Evolutionary conservation across 2,797 vertebrate species (phyloP).

Genomic region (Melanotaenia boesemani): DNA sequence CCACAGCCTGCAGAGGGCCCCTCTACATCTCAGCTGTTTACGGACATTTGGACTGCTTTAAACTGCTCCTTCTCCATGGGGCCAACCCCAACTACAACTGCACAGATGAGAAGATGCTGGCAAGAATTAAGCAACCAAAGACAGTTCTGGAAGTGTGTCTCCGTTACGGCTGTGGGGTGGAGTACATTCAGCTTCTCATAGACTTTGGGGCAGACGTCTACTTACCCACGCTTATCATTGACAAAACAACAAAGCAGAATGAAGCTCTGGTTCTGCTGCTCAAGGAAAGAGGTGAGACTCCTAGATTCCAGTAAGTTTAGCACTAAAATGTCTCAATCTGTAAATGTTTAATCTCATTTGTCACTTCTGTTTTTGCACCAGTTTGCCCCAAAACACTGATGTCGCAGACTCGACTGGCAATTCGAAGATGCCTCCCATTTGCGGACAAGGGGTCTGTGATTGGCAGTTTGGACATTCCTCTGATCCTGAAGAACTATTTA

Average conservation of each 20-base stretch:
- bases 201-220: slow-evolving; percentile 95
- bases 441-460: slow-evolving; percentile 67
- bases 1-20: slow-evolving; percentile 88
- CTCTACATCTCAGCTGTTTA: slow-evolving; percentile 92
- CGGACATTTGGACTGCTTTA: slow-evolving; percentile 92
- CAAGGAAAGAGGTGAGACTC: slow-evolving; percentile 88
- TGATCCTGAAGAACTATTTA: slow-evolving; percentile 87
- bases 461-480: slow-evolving; percentile 84
- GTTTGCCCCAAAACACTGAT: slow-evolving; percentile 91
- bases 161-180: slow-evolving; percentile 84
- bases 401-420: slow-evolving; percentile 88
- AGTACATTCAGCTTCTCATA: slow-evolving; percentile 91
- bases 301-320: not conserved
- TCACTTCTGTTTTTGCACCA: slow-evolving; percentile 59
- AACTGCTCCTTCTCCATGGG: slow-evolving; percentile 87
- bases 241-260: slow-evolving; percentile 75
- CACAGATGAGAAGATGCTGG: slow-evolving; percentile 85
- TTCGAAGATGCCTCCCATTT: slow-evolving; percentile 80
- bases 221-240: slow-evolving; percentile 81
- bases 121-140: slow-evolving; percentile 88
- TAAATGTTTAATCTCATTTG: slow-evolving; percentile 3
- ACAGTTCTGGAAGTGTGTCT: slow-evolving; percentile 92
- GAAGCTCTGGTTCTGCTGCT: slow-evolving; percentile 87
- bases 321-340: not conserved
- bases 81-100: slow-evolving; percentile 96